Base-by-base conservation (phyloP, 2,888 invertebrate genomes). In the Agonum fuliginosum region DNA sequence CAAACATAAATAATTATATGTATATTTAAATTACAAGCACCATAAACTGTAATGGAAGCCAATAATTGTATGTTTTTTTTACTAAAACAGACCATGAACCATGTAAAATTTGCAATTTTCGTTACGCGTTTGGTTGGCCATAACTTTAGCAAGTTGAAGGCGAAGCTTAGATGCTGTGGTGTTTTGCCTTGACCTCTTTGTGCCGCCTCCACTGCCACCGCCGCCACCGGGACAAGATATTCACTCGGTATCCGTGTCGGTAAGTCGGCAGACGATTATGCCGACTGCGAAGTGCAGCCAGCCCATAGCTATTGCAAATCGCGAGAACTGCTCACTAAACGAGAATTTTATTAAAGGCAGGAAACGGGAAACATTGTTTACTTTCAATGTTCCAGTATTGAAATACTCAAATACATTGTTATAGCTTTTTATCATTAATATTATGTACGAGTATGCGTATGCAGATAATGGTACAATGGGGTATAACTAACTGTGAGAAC, bases 71-170 rank as follows among this genome's bases (percentile, higher is more conserved):
- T 73, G 62, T 22, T 58, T 73, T 65, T 67, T 75, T 34, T 20
- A 48, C 6, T 24, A 12, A 75, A 75, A 65, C 51, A 22, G 12
- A 67, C 75, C 75, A 67, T 75, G 75, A 75, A 75, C 75, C 67
- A 75, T 75, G 51, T 46, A 67, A 75, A 75, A 75, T 75, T 67
- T 75, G 75, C 75, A 75, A 75, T 75, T 75, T 67, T 67, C 58
- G 14, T 62, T 62, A n/a, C 30, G 4, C 17, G 58, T 62, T 62
- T 62, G 17, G 30, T 27, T 30, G 30, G 58, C 6, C 27, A 27
- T 62, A 62, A 62, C 30, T 30, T 27, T n/a, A 10, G 58, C 17
- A 27, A 24, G 27, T 30, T 62, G 27, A 62, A 24, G 27, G 30
- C 30, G 27, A 62, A 62, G 30, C 58, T 30, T 30, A 62, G 30